Evolutionary conservation across 2,797 vertebrate genomes (phyloP), one percentile per base, ranked within the genome.

Genomic region (Kryptolebias ocellatus): DNA sequence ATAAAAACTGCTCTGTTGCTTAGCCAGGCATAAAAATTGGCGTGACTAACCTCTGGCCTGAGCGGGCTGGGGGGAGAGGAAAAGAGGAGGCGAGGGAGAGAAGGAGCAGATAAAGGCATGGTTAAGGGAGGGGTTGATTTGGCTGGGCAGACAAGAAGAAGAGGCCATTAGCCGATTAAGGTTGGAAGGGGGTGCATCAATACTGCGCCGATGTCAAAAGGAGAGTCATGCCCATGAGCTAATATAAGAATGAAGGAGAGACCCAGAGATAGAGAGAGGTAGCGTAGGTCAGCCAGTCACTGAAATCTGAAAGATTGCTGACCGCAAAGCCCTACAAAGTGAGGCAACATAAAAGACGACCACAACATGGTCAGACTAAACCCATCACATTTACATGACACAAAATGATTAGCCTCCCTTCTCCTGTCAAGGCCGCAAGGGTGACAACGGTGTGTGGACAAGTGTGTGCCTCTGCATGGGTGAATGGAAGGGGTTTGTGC

Each of bases 161-260:
- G 88, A 93, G 85, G 90, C 93, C 92, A 94, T 94, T 94, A 94
- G 93, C 90, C 90, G 92, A 94, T 94, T 94, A 93, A 93, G 90
- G 85, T 80, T 70, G 87, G 89, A 90, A 62, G 83, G 83, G 79
- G 88, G 88, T 87, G 90, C 92, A 92, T 94, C 93, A 89, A 93
- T 94, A 93, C 88, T 88, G 82, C 72, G 71, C 85, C 65, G 83
- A 91, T 91, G 92, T 92, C 91, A 90, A 90, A 89, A 90, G 83
- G 85, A 92, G 79, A 92, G 86, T 79, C 85, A 83, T 86, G 83
- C 79, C 83, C 83, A 87, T 87, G 84, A 90, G 87, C 84, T 86
- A 89, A 88, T 90, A 88, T 81, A 84, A 83, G 83, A 88, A 83
- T 76, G 88, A 87, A 78, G 76, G 81, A 74, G 69, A 54, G 68